Evolutionary conservation across 2,797 vertebrate species (phyloP), one percentile per base, ranked within the genome.

Genomic region (Sebastiscus albofasciatus): DNA sequence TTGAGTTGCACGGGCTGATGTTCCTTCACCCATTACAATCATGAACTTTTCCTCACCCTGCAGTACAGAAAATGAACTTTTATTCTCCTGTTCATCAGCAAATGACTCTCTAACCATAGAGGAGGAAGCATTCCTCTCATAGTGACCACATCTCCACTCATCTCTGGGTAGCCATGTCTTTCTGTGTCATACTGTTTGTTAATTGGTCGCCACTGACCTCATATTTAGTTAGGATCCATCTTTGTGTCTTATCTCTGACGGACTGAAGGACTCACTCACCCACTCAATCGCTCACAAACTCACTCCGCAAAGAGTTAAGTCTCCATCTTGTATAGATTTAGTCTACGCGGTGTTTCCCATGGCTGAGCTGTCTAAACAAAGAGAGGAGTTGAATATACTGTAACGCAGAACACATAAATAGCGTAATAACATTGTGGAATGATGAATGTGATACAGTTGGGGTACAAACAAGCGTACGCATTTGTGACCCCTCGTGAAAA

Each of bases 281-380:
- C 70, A 80, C 68, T 79, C 49, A 70, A 34, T 87, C 72, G 54
- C 29, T 82, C 79, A 83, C 75, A 70, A 67, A 77, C 76, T 83
- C 72, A 79, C 60, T 87, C 67, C 59, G 26, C 79, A 36, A 83
- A 68, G 52, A 83, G 69, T 81, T 73, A 82, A 88, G 89, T 90
- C 81, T 88, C 80, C 75, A 78, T 64, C 62, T 75, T 88, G 81
- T 86, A 78, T 81, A 86, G 85, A 89, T 92, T 91, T 90, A 89
- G 90, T 92, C 85, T 89, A 74, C 34, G 22, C 56, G 12, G 18
- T 86, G 80, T 89, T 91, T 91, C 87, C 85, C 86, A 90, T 86
- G 75, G 59, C 83, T 75, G 52, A 82, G 81, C 85, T 90, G 85
- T 93, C 81, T 88, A 93, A 93, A 93, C 89, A 93, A 78, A 89